Evolutionary conservation across 2,113 vertebrate genomes (phyloP).

Genomic region (Sylvia atricapilla): DNA sequence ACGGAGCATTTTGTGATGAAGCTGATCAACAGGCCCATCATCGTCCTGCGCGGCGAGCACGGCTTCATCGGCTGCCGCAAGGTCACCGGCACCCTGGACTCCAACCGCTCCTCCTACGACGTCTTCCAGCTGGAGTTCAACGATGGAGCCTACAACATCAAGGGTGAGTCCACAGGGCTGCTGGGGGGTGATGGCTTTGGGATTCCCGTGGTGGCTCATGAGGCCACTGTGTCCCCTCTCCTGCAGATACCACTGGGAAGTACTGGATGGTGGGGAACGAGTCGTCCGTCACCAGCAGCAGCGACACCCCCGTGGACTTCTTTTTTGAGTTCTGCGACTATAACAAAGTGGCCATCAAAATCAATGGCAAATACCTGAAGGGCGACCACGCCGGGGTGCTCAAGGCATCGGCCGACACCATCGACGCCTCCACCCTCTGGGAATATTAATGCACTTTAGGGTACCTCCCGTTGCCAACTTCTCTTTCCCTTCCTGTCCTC

Average conservation of each 20-base stretch:
- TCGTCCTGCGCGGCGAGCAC: conserved; percentile 93
- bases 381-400: conserved; percentile 97
- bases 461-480: not conserved
- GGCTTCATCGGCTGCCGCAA: conserved; percentile 98
- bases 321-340: conserved; percentile 97
- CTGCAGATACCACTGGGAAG: conserved; percentile 91
- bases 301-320: conserved; percentile 90
- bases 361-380: conserved; percentile 90
- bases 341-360: conserved; percentile 95
- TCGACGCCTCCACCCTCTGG: conserved; percentile 93
- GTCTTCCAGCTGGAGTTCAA: conserved; percentile 94
- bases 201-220: not conserved
- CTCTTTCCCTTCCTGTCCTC: not conserved
- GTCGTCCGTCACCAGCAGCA: conserved; percentile 93
- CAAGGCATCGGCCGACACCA: conserved; percentile 89
- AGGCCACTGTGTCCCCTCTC: not conserved
- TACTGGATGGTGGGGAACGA: conserved; percentile 96
- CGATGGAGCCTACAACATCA: conserved; percentile 93
- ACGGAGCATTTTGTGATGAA: conserved; percentile 95
- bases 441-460: conserved; percentile 85
- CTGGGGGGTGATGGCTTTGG: rapidly evolving
- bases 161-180: conserved; percentile 72
- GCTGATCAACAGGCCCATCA: conserved; percentile 96
- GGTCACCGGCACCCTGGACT: conserved; percentile 94
- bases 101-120: conserved; percentile 93